Base-by-base conservation (phyloP, 2,113 vertebrate genomes). In the Eretmochelys imbricata region DNA sequence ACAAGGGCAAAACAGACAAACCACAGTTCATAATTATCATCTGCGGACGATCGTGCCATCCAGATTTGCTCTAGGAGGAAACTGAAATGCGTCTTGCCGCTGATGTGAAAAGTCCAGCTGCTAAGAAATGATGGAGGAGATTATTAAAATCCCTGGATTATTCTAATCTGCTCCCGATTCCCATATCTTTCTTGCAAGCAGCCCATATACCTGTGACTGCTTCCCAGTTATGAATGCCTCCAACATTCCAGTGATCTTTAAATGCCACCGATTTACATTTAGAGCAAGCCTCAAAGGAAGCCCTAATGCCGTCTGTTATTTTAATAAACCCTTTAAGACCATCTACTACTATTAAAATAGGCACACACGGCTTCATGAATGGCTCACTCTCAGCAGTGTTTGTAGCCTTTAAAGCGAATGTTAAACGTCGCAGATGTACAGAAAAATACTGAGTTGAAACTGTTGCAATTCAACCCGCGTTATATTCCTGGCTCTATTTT, bases 271-370 rank as follows among this genome's bases (percentile, higher is more conserved):
- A 38, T 69, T 69, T 69, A 69, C 17, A 19, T 69, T 17, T n/a
- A 69, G 35, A 69, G 31, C 35, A 38, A 20, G 35, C 87, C 10
- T 10, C 91, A 57, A 0, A 85, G 83, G 91, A 81, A 94, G 29
- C 76, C 84, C 57, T 25, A 10, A 75, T 2, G 54, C 8, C 83
- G 1, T 10, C 72, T 94, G 85, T 17, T 89, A 49, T 94, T 94
- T 95, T 82, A 95, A 75, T 11, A 27, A 78, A 75, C 87, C 27
- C 88, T 90, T 83, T 62, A 94, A 90, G 65, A 80, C 22, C 86
- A 22, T 35, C n/a, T 38, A 72, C 65, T 22, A 0, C 88, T 85
- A 14, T 46, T 83, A 87, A 89, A 90, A 92, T 10, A 82, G 51
- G 42, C n/a, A 48, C 54, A 46, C 59, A 38, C 29, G 25, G 59